Evolutionary conservation across 2,888 invertebrate genomes (phyloP), one percentile per base, ranked within the genome.

Genomic region (Chrysomela aeneicollis): DNA sequence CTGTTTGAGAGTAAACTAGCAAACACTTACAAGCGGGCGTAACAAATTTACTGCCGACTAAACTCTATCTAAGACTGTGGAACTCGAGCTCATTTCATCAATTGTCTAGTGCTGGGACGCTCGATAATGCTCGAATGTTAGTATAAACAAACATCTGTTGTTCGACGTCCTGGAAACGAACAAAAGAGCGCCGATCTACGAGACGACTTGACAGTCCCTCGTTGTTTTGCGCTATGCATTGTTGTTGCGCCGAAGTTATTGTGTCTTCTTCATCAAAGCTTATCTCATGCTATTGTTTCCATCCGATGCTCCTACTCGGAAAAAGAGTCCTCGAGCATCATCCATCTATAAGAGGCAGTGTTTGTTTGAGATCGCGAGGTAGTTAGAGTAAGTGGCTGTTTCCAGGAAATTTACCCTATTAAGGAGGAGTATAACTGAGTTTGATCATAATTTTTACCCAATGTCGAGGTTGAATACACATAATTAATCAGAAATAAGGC

Each of bases 101-200:
- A 42, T 42, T 42, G 42, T 2, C 42, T 42, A 4, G 42, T n/a
- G 6, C 35, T 26, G n/a, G n/a, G 8, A 22, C n/a, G 26, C 51
- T 54, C 18, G 0, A 32, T 18, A 17, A 1, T 8, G 18, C 18
- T 35, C 19, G 15, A 35, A 32, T 26, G 18, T 32, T 26, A 12
- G 35, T 21, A 37, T 55, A 55, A 55, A 55, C 42, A 55, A 55
- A 55, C 55, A 21, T 55, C 55, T 55, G 42, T 42, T 55, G 55
- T 21, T 55, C 55, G 42, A 17, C 55, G 21, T 37, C 42, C 55
- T 4, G 22, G 21, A 42, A 15, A 37, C 42, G 22, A n/a, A 55
- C 55, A 55, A 55, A 55, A 55, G 55, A 55, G 42, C 42, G 37
- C 12, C 21, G 42, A 26, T 55, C 15, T 21, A 55, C 42, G 15